Evolutionary conservation across 2,888 invertebrate species (phyloP).

Genomic region (Colostygia pectinataria): DNA sequence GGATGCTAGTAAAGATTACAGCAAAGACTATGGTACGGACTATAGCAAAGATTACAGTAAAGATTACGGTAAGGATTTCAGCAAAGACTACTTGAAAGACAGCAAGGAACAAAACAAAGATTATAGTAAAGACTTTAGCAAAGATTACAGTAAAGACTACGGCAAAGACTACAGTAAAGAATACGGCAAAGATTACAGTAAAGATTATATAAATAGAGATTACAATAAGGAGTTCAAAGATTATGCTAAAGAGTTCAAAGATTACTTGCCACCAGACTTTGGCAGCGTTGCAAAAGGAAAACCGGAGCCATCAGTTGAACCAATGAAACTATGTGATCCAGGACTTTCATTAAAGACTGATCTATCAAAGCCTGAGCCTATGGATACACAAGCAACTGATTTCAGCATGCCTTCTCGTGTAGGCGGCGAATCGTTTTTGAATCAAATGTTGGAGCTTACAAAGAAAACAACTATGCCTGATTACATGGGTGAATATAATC

Average conservation of each 20-base stretch:
- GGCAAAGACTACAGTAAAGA: slow-evolving; percentile 26
- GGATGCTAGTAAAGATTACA: slow-evolving; percentile 47
- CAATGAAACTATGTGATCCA: slow-evolving; percentile 68
- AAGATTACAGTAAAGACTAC: slow-evolving; percentile 34
- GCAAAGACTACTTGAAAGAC: slow-evolving; percentile 4
- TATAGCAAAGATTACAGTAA: slow-evolving; percentile 51
- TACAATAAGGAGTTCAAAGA: slow-evolving; percentile 31
- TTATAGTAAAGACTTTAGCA: slow-evolving; percentile 32
- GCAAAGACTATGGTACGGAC: slow-evolving; percentile 12
- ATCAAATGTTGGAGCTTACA: slow-evolving; percentile 79
- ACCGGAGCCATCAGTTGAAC: slow-evolving; percentile 69
- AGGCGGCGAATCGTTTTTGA: slow-evolving; percentile 74
- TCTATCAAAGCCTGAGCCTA: slow-evolving; percentile 56
- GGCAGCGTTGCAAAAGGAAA: slow-evolving; percentile 79
- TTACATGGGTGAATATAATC: slow-evolving; percentile 75
- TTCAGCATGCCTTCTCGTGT: slow-evolving; percentile 76
- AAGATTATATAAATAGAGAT: slow-evolving; percentile 31
- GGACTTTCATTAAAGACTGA: slow-evolving; percentile 79
- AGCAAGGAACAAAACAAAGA: slow-evolving; percentile 19
- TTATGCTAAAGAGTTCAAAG: slow-evolving; percentile 55
- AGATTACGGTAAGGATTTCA: slow-evolving; percentile 48
- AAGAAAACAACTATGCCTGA: slow-evolving; percentile 80
- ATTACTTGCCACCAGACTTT: slow-evolving; percentile 80
- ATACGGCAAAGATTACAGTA: slow-evolving; percentile 33
- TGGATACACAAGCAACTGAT: slow-evolving; percentile 67